Evolutionary conservation across 2,113 vertebrate species (phyloP), one percentile per base, ranked within the genome.

Genomic region (Gavia stellata): DNA sequence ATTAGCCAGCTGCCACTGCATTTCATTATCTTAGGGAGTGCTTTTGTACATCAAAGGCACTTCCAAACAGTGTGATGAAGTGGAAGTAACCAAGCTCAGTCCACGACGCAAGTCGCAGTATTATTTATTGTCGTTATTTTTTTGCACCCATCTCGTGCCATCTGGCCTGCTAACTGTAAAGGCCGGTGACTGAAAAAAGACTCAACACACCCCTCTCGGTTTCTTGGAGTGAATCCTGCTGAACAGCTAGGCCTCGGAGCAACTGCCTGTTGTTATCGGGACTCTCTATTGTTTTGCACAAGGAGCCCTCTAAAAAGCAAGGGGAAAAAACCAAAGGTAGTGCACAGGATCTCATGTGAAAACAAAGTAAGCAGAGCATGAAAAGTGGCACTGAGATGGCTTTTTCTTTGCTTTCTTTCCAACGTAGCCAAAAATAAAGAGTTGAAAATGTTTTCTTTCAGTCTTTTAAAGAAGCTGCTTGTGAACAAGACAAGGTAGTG

Each of bases 1-100:
- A 98, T 98, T 98, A 97, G 95, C 98, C 98, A 98, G 98, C 98
- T 98, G 98, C 98, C 97, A 98, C 97, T 9, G 98, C 97, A 98
- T 98, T 98, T 98, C 98, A 98, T 98, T 98, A 98, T 98, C 98
- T 97, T 94, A 80, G 96, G 81, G 96, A 66, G 62, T 86, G 95
- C 92, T 96, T 98, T 97, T 97, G 66, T 97, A 98, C 97, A 98
- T 98, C 98, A 98, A 98, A 98, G 98, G 95, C 49, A 92, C 95
- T 97, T 97, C 97, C 97, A 98, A 98, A 98, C 97, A 98, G 98
- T 96, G 97, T 97, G 97, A 95, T 97, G 96, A 97, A 98, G 97
- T 98, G 98, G 98, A 98, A 98, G 97, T 98, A 98, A 98, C 97
- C 13, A 88, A 92, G 96, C 97, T 97, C 81, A 34, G 96, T 97